Conservation (phyloP, 2,797 vertebrate species). For the Lepidocolaptes lacrymiger region DNA sequence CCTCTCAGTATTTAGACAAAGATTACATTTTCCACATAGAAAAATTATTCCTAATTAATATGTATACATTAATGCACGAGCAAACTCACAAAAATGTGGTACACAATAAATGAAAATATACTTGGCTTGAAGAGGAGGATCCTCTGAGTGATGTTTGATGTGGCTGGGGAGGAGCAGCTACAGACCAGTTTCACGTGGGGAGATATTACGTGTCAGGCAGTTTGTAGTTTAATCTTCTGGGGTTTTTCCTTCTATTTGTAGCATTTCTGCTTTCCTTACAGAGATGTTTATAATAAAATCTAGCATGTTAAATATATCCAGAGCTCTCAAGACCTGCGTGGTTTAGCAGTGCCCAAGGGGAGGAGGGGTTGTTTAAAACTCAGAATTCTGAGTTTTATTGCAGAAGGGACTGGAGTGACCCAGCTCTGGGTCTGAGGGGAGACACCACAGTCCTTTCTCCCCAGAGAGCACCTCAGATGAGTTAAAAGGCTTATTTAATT, state of each 20-base stretch:
- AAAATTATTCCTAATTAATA: neutral
- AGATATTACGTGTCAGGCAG: neutral
- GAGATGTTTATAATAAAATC: neutral
- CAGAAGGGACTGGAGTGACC: neutral
- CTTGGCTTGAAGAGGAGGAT: neutral
- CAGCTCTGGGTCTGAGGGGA: neutral
- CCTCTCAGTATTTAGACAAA: neutral
- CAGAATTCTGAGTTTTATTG: neutral
- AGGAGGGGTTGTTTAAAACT: neutral
- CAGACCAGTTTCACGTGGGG: neutral
- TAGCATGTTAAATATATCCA: neutral
- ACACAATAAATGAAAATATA: neutral
- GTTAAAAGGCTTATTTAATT: neutral
- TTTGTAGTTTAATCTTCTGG: neutral
- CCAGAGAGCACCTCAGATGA: neutral
- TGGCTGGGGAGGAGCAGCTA: neutral
- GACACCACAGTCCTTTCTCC: neutral
- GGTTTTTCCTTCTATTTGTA: neutral
- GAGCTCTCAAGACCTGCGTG: neutral
- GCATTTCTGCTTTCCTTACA: neutral
- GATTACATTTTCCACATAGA: neutral
- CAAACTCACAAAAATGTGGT: neutral
- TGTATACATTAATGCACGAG: neutral
- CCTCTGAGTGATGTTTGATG: neutral
- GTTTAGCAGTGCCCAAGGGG: neutral